A percentile compares a stretch with the other conserved stretches of the same genome.
Evolutionary conservation across 2,888 invertebrate genomes (phyloP).

Genomic region (Leucozona laternaria): DNA sequence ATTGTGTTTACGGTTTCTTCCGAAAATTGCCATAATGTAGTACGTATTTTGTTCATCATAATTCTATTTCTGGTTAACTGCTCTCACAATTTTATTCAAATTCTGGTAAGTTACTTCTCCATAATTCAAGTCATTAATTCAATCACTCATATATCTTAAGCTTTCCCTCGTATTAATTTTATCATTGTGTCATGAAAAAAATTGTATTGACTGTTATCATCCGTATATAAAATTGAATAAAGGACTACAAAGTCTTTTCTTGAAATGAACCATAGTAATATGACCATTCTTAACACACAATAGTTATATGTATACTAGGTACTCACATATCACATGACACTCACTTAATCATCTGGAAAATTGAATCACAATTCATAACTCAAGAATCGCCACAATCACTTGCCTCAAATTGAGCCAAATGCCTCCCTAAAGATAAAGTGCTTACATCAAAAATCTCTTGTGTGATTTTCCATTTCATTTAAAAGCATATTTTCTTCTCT

Average conservation of each 20-base stretch:
- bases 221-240: neutral
- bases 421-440: conserved; percentile 59
- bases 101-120: too few species aligned
- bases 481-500: conserved; percentile 55
- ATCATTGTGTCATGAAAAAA: neutral
- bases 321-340: conserved; percentile 55
- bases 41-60: too few species aligned
- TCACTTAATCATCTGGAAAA: conserved; percentile 68
- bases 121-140: too few species aligned
- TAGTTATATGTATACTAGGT: too few species aligned
- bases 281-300: neutral
- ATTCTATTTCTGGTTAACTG: too few species aligned
- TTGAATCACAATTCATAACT: conserved; percentile 74
- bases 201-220: neutral
- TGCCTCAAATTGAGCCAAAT: conserved; percentile 50
- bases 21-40: too few species aligned
- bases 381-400: conserved; percentile 61
- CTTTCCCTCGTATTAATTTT: neutral
- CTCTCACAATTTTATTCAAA: too few species aligned
- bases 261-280: neutral
- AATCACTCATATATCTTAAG: too few species aligned
- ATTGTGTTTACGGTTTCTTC: too few species aligned
- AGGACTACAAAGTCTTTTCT: neutral
- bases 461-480: conserved; percentile 75
- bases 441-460: conserved; percentile 69